Conservation (phyloP, 1,140 invertebrate genomes). For the Apis dorsata region DNA sequence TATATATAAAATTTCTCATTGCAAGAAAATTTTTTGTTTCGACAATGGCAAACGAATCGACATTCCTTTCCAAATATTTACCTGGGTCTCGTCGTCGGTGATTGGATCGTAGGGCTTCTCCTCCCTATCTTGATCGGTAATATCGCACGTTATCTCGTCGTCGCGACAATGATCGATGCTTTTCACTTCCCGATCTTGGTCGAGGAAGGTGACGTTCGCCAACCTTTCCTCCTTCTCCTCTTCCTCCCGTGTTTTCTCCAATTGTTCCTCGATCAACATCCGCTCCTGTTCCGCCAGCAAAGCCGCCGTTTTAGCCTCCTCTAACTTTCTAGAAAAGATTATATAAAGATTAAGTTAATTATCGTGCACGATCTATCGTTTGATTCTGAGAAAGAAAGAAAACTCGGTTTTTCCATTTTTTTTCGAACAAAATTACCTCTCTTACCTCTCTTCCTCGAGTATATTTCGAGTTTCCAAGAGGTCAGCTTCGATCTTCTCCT, state of each 20-base stretch:
- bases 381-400: too few species aligned
- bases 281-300: conserved; percentile 67
- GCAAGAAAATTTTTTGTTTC: too few species aligned
- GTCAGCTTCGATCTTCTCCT: conserved; percentile 70
- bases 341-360: neutral
- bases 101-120: conserved; percentile 69
- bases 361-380: too few species aligned
- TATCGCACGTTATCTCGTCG: conserved; percentile 37
- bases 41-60: neutral
- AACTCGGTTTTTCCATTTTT: too few species aligned
- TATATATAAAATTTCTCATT: too few species aligned
- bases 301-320: conserved; percentile 63
- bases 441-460: conserved; percentile 68
- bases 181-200: conserved; percentile 30
- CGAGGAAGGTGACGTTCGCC: conserved; percentile 41
- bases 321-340: conserved; percentile 61
- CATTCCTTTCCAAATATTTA: conserved; percentile 15
- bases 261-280: conserved; percentile 61
- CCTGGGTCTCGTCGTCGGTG: conserved; percentile 72
- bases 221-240: conserved; percentile 73
- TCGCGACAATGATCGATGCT: conserved; percentile 60
- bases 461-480: conserved; percentile 66
- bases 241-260: conserved; percentile 66
- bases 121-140: conserved; percentile 71
- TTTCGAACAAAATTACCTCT: neutral